Conservation (phyloP, 2,888 invertebrate genomes). For the Pediacus dermestoides region DNA sequence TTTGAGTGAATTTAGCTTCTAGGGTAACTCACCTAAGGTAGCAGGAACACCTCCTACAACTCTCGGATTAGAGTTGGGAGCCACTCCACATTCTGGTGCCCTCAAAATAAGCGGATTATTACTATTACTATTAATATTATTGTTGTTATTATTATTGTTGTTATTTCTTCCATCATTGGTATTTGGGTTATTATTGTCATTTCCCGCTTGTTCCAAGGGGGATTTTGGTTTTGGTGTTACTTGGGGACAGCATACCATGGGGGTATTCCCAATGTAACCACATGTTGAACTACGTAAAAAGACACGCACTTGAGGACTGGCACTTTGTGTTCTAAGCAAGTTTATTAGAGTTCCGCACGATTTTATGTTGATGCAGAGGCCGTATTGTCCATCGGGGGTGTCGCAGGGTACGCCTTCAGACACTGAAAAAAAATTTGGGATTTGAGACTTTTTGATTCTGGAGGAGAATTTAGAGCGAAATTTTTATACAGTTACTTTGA, state of each 20-base stretch:
- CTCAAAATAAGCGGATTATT: slow-evolving; percentile 36
- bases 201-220: not conserved
- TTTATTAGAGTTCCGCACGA: slow-evolving; percentile 53
- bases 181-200: slow-evolving; percentile 1
- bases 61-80: slow-evolving; percentile 55
- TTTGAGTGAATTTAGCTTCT: too few relatives aligned
- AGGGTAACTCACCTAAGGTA: too few relatives aligned
- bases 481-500: too few relatives aligned
- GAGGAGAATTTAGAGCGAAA: too few relatives aligned
- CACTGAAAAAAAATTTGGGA: slow-evolving; percentile 19
- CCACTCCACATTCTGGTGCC: slow-evolving; percentile 61
- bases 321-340: slow-evolving; percentile 50
- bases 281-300: slow-evolving; percentile 65
- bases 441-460: too few relatives aligned
- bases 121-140: slow-evolving; percentile 13
- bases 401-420: slow-evolving; percentile 46
- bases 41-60: slow-evolving; percentile 73
- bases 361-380: slow-evolving; percentile 55
- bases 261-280: slow-evolving; percentile 59
- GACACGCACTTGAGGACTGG: slow-evolving; percentile 50
- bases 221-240: slow-evolving; percentile 14
- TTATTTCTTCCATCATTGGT: slow-evolving; percentile 6
- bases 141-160: slow-evolving; percentile 11
- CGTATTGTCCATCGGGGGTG: slow-evolving; percentile 52
- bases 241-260: slow-evolving; percentile 62